Conservation (phyloP, 2,888 invertebrate species). For the Lasioglossum pauxillum region DNA sequence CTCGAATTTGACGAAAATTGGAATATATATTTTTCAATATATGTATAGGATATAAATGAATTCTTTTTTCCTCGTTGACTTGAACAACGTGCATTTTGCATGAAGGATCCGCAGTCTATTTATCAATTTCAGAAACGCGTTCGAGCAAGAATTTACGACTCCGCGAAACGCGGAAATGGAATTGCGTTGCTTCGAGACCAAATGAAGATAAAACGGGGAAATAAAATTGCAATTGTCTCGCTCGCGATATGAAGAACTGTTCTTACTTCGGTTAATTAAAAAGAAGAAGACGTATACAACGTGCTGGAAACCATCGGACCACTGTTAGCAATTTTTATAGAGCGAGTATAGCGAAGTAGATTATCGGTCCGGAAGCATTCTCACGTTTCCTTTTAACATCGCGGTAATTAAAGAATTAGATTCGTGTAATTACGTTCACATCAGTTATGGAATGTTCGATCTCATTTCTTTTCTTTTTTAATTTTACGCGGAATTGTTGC, state of each 20-base stretch:
- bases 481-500: no score
- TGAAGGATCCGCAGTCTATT: no score
- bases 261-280: background rate
- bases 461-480: no score
- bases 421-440: no score
- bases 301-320: background rate
- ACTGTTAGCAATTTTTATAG: background rate
- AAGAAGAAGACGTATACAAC: background rate
- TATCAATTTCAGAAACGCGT: background rate
- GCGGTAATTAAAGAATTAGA: no score
- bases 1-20: no score
- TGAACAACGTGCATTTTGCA: no score
- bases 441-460: no score
- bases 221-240: background rate
- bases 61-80: no score
- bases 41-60: no score
- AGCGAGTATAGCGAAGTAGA: background rate
- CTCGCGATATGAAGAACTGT: background rate
- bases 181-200: background rate
- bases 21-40: no score
- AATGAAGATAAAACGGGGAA: background rate
- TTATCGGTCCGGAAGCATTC: background rate
- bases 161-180: background rate
- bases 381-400: background rate
- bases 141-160: background rate